Evolutionary conservation across 30 jellyfish, hydroid and myxozoan species (phyloP).

Genomic region (Hydractinia symbiolongicarpus): DNA sequence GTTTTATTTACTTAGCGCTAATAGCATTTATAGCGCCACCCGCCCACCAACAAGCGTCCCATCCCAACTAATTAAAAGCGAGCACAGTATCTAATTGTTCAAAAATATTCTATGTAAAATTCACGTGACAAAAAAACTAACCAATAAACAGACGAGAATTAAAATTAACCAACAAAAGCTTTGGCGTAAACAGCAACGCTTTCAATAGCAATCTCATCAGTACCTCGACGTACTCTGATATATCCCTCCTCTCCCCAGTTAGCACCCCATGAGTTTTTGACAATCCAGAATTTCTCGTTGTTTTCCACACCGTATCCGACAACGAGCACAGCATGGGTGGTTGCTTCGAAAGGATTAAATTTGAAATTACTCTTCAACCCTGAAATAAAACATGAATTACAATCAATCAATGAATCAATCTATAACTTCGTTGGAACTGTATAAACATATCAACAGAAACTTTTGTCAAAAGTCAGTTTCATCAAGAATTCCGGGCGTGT

Average conservation of each 20-base stretch:
- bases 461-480: not conserved
- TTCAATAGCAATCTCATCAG: slow-evolving; percentile 50
- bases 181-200: slow-evolving; percentile 50
- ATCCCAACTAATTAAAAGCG: too few relatives aligned
- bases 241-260: slow-evolving; percentile 66
- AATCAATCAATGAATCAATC: too few relatives aligned
- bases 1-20: too few relatives aligned
- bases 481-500: not conserved
- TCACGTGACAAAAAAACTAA: too few relatives aligned
- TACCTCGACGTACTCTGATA: slow-evolving; percentile 53
- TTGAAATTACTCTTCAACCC: not conserved
- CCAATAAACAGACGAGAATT: too few relatives aligned
- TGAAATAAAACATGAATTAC: not conserved
- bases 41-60: too few relatives aligned
- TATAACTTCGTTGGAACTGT: too few relatives aligned
- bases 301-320: slow-evolving; percentile 50
- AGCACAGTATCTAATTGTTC: too few relatives aligned
- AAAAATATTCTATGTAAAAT: too few relatives aligned
- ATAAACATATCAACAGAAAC: too few relatives aligned
- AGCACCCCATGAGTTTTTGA: slow-evolving; percentile 60
- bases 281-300: slow-evolving; percentile 52
- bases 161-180: slow-evolving; percentile 13
- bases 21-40: too few relatives aligned
- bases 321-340: slow-evolving; percentile 49
- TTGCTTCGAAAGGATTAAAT: slow-evolving; percentile 48